Evolutionary conservation across 2,797 vertebrate genomes (phyloP).

Genomic region (Halcyon leucocephala): DNA sequence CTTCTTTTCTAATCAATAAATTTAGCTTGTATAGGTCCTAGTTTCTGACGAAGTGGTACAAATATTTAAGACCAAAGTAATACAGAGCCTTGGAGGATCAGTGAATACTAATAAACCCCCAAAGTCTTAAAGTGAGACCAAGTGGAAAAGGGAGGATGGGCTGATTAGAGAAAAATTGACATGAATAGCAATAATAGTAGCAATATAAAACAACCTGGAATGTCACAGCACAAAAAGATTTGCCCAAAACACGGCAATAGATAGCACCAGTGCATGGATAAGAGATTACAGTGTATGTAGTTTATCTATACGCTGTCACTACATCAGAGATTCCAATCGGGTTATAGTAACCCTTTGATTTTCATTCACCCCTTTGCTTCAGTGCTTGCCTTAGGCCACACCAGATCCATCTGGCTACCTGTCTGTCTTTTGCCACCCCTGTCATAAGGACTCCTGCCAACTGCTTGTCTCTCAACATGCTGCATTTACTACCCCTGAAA

Average conservation of each 20-base stretch:
- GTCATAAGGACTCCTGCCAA: constrained; percentile 65
- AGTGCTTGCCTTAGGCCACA: constrained; percentile 64
- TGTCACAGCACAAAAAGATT: background rate
- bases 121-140: background rate
- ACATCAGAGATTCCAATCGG: background rate
- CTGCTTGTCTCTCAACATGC: constrained; percentile 48
- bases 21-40: background rate
- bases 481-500: background rate
- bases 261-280: background rate
- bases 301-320: background rate
- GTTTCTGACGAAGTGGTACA: background rate
- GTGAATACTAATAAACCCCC: background rate
- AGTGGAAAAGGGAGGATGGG: background rate
- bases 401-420: constrained; percentile 75
- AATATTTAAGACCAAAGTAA: background rate
- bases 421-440: constrained; percentile 67
- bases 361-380: constrained; percentile 42
- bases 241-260: background rate
- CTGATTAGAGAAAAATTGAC: background rate
- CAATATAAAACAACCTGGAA: background rate
- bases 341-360: constrained; percentile 36
- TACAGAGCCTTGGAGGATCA: background rate
- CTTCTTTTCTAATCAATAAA: background rate
- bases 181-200: background rate
- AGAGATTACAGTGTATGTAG: background rate